phyloP scores from a whole-genome alignment of 2,888 invertebrate species.

The Andrena dorsata region DNA sequence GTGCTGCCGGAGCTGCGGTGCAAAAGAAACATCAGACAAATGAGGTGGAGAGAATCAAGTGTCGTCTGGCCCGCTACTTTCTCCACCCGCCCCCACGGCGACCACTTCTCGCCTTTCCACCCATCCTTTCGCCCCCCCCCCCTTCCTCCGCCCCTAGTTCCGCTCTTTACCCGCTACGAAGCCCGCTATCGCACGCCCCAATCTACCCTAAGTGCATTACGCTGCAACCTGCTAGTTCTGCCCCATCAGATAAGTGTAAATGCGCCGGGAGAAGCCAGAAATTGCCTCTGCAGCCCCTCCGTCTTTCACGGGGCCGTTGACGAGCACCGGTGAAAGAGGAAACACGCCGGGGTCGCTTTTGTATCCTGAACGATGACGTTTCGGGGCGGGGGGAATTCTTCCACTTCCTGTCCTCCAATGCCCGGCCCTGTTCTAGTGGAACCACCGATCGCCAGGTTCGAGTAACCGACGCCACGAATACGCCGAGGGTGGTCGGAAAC shows the following conservation, averaged over 20 bases:
- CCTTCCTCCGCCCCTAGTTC: not conserved
- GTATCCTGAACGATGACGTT: not conserved
- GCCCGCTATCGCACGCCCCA: slow-evolving; percentile 52
- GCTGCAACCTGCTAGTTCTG: slow-evolving; percentile 30
- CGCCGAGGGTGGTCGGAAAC: not conserved
- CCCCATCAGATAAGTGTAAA: slow-evolving; percentile 26
- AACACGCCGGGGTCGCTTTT: slow-evolving; percentile 1
- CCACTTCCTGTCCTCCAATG: not conserved
- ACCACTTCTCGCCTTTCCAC: slow-evolving; percentile 24
- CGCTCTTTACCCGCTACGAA: slow-evolving; percentile 3
- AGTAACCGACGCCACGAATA: not conserved
- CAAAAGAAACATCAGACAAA: slow-evolving; percentile 56
- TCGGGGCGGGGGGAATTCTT: not conserved
- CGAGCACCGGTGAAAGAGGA: slow-evolving; percentile 20
- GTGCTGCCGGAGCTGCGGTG: not conserved
- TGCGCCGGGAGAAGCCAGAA: slow-evolving; percentile 41
- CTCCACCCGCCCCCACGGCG: not conserved
- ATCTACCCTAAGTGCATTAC: slow-evolving; percentile 66
- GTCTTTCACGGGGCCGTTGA: slow-evolving; percentile 2
- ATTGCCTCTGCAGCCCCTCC: slow-evolving; percentile 40
- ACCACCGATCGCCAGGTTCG: not conserved
- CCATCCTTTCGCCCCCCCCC: not conserved
- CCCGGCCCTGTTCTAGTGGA: not conserved
- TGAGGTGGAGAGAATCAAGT: slow-evolving; percentile 43
- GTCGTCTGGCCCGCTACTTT: slow-evolving; percentile 23